Evolutionary conservation across 2,888 invertebrate genomes (phyloP), one percentile per base, ranked within the genome.

Genomic region (Plagodis pulveraria): DNA sequence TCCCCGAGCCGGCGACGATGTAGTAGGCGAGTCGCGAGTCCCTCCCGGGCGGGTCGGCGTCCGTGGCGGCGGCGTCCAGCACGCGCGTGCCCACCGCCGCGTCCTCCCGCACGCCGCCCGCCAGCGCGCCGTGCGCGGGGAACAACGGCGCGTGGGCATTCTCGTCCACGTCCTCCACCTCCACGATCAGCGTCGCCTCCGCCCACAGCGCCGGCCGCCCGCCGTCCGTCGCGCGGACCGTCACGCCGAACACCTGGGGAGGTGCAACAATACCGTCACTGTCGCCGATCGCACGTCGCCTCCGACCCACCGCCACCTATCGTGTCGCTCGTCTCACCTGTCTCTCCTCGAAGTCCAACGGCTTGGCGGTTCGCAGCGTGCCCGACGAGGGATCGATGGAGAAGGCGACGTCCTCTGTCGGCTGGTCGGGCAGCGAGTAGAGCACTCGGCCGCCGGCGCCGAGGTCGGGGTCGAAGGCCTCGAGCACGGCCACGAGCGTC

Each of bases 101-200:
- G 86, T 98, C 98, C 90, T 99, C 99, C 58, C 89, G 92, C 65
- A 99, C 96, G 70, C 92, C 93, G 51, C 96, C 96, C 63, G 94
- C 89, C 65, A 96, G 90, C 69, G 97, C 97, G 47, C 69, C 77
- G 77, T 96, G 96, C 83, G 97, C 97, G 53, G 94, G 94, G 86
- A 99, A 99, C 67, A 93, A 92, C 0, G 99, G 98, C 54, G 97
- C 94, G 86, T 96, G 95, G 56, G 95, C 93, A 88, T 99, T 99
- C 89, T 99, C 99, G 89, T 99, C 98, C 12, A 99, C 98, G 89
- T 99, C 99, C 70, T 97, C 96, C 63, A 98, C 94, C 87, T 98
- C 97, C 54, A 99, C 95, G 52, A 96, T 94, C 40, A 99, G 94
- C 61, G 95, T 94, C 59, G 97, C 96, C 76, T 96, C 96, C 0